A percentile compares a stretch with the other conserved stretches of the same genome.
phyloP scores from a whole-genome alignment of 2,113 vertebrate genomes.

The Anser cygnoides region DNA sequence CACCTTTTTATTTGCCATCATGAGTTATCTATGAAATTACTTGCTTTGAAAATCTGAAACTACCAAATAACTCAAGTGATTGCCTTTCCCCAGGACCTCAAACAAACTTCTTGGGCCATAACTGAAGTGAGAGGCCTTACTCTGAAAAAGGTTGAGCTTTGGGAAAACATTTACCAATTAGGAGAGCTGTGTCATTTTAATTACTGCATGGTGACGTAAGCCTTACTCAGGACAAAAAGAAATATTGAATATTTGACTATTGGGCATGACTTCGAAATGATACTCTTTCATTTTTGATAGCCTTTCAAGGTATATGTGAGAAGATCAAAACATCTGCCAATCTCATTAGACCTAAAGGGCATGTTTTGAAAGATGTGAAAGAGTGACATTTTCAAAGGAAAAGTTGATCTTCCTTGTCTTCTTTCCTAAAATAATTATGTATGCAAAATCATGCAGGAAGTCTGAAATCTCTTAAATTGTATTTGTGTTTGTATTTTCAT shows the following conservation, averaged over 20 bases:
- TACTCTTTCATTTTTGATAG: neutral
- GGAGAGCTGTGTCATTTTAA: constrained; percentile 30
- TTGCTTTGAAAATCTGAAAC: neutral
- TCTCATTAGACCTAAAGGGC: constrained; percentile 12
- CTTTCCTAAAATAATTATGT: neutral
- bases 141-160: neutral
- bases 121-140: neutral
- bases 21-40: neutral
- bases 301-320: neutral
- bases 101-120: neutral
- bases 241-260: neutral
- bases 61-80: neutral
- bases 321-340: constrained; percentile 9
- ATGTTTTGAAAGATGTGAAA: neutral
- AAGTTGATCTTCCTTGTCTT: neutral
- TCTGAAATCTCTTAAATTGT: neutral
- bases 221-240: neutral
- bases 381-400: neutral
- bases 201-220: neutral
- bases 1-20: neutral
- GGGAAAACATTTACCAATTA: neutral
- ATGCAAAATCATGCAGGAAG: neutral
- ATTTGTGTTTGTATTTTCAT: neutral
- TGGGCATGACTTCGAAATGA: neutral
- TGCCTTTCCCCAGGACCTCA: neutral